phyloP scores from a whole-genome alignment of 2,888 invertebrate genomes.

The Esperia sulphurella region DNA sequence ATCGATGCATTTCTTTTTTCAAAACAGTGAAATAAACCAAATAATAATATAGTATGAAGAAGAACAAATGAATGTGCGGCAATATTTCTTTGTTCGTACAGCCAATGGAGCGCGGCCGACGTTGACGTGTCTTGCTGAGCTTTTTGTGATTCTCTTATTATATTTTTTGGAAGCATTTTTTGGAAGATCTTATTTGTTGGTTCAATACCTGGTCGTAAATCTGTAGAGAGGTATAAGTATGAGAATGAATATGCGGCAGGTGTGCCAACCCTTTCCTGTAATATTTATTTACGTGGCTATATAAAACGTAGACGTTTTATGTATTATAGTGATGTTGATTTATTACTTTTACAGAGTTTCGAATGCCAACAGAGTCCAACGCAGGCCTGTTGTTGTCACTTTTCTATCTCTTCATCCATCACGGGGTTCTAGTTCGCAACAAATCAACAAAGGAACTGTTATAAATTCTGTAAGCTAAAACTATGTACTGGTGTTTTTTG shows the following conservation, averaged over 20 bases:
- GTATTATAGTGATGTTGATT: conserved; percentile 6
- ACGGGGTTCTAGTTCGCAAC: background rate
- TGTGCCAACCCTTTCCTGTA: conserved; percentile 63
- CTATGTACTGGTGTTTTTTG: no score
- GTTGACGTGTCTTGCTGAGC: conserved; percentile 67
- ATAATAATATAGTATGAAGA: conserved; percentile 38
- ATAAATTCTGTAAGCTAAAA: no score
- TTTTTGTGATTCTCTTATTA: conserved; percentile 72
- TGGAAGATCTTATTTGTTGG: conserved; percentile 73
- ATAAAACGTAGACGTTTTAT: conserved; percentile 8
- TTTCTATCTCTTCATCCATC: background rate
- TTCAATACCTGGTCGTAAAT: conserved; percentile 74
- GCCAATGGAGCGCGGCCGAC: conserved; percentile 65
- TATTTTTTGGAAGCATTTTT: conserved; percentile 72
- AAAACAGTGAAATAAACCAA: conserved; percentile 17
- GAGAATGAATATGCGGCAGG: conserved; percentile 63
- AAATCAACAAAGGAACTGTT: no score
- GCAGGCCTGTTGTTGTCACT: background rate
- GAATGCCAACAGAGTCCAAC: background rate
- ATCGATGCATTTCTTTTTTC: conserved; percentile 19
- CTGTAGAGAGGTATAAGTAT: conserved; percentile 45
- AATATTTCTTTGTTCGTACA: conserved; percentile 73
- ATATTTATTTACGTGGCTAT: conserved; percentile 15
- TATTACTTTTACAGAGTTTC: conserved; percentile 1
- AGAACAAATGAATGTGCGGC: conserved; percentile 58